These are phyloP conservation scores for Crax fasciolata DNA, from an alignment of 2,797 vertebrate species.

Conservation along the genomic window DNA sequence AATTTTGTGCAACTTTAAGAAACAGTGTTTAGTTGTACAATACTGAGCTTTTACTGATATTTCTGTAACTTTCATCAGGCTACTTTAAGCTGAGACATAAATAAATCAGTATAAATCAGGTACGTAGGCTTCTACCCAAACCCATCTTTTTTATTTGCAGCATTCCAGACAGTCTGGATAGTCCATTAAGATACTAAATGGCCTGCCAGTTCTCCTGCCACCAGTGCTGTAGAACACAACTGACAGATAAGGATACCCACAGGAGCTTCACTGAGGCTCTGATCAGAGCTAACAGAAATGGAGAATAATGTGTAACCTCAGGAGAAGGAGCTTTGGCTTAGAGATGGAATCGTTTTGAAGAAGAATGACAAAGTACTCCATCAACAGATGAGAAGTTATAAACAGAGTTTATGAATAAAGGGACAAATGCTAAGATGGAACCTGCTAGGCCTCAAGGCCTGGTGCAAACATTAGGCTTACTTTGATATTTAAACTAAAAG, in stretches of 20 bases:
- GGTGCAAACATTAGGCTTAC: background rate
- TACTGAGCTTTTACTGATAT: background rate
- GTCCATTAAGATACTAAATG: background rate
- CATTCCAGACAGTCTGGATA: slow-evolving; percentile 23
- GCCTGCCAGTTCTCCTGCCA: slow-evolving; percentile 14
- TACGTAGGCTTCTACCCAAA: background rate
- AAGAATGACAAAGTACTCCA: background rate
- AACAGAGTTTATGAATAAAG: background rate
- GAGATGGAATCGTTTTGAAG: background rate
- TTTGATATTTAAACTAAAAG: background rate
- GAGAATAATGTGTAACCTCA: background rate
- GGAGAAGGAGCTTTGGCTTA: background rate
- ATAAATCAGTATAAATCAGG: background rate
- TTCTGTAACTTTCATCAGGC: background rate
- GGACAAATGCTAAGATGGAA: background rate
- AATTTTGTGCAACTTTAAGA: background rate
- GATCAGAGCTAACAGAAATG: background rate
- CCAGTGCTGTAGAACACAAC: fast-evolving
- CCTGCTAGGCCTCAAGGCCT: background rate
- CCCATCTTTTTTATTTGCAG: background rate
- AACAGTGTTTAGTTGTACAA: background rate
- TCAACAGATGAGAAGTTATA: background rate
- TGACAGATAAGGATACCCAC: background rate
- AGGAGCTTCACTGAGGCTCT: background rate
- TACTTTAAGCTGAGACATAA: background rate